A percentile compares a stretch with the other conserved stretches of the same genome.
Conservation (phyloP, 2,113 vertebrate species). For the Phoxinus phoxinus region DNA sequence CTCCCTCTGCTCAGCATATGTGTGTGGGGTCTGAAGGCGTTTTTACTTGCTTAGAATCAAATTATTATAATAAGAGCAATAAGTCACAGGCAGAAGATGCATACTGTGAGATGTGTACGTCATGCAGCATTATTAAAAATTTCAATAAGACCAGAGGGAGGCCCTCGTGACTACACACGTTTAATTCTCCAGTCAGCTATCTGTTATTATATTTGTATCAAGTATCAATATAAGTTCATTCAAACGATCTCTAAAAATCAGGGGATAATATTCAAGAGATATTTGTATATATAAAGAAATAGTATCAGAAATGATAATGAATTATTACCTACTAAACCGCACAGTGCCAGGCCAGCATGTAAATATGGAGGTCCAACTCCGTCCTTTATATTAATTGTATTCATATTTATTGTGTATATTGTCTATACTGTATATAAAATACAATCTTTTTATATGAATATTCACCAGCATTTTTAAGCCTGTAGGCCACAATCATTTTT, state of each 20-base stretch:
- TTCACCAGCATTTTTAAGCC: too few species aligned
- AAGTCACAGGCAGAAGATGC: neutral
- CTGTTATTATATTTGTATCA: neutral
- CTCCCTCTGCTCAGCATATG: slow-evolving; percentile 48
- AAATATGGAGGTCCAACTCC: neutral
- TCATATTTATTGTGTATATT: neutral
- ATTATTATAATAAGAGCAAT: slow-evolving; percentile 21
- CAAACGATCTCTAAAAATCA: neutral
- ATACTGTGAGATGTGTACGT: neutral
- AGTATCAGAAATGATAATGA: neutral
- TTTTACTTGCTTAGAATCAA: slow-evolving; percentile 15
- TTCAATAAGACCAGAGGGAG: neutral
- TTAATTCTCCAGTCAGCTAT: neutral
- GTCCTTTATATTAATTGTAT: neutral
- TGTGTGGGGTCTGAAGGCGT: slow-evolving; percentile 40
- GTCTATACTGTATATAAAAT: too few species aligned
- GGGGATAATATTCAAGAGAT: neutral
- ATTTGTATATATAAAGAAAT: neutral
- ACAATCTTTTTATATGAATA: too few species aligned
- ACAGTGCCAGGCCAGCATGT: neutral
- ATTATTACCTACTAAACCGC: neutral
- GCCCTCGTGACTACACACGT: neutral
- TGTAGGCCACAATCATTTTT: too few species aligned
- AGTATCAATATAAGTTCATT: neutral
- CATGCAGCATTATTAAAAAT: neutral